These are phyloP conservation scores for Remorina albescens DNA, from an alignment of 2,797 vertebrate genomes.

Conservation along the genomic window DNA sequence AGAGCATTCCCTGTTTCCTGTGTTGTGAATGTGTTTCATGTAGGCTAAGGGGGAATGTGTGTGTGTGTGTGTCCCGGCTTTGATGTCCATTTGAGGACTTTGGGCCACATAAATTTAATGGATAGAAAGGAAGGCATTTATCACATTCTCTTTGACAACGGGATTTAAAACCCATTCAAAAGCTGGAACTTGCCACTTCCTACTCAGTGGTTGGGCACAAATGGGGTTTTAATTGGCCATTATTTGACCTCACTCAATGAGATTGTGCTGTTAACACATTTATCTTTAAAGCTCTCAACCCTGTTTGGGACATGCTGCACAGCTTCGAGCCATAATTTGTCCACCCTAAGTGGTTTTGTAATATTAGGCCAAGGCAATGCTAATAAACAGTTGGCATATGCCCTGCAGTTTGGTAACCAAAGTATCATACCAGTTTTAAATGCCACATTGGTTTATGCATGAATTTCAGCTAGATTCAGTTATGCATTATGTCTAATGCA, in stretches of 20 bases:
- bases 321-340: conserved; percentile 38
- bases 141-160: conserved; percentile 74
- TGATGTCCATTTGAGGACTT: conserved; percentile 78
- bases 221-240: conserved; percentile 75
- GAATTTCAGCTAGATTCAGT: not conserved
- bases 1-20: conserved; percentile 79
- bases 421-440: not conserved
- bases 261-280: conserved; percentile 72
- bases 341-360: not conserved
- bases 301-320: conserved; percentile 33
- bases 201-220: conserved; percentile 54
- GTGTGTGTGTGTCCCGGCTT: conserved; percentile 67
- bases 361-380: conserved; percentile 1
- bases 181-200: conserved; percentile 63
- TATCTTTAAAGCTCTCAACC: conserved; percentile 46
- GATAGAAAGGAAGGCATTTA: conserved; percentile 77
- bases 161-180: conserved; percentile 68
- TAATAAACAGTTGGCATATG: not conserved
- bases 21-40: conserved; percentile 74
- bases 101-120: conserved; percentile 77
- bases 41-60: conserved; percentile 54
- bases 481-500: not conserved
- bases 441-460: no score
- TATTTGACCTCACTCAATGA: conserved; percentile 71
- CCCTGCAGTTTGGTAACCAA: not conserved